Conservation (phyloP, 2,797 vertebrate genomes). For the Macrochelys suwanniensis region DNA sequence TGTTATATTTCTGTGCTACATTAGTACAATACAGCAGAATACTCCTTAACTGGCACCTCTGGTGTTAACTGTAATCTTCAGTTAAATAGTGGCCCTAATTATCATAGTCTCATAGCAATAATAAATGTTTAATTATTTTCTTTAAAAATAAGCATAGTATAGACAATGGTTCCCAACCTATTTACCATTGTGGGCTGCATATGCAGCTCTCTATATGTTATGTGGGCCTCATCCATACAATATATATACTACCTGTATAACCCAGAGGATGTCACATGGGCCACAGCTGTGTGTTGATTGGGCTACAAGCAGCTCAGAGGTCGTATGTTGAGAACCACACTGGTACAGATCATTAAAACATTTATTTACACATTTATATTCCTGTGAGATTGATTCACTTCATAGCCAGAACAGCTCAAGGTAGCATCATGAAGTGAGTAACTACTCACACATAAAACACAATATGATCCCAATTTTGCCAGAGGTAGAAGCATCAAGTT, state of each 20-base stretch:
- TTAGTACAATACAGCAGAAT: background rate
- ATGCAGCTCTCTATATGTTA: too few species aligned
- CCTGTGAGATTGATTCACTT: background rate
- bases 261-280: too few species aligned
- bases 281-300: too few species aligned
- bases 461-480: background rate
- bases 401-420: background rate
- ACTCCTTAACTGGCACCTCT: background rate
- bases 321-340: too few species aligned
- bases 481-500: background rate
- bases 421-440: background rate
- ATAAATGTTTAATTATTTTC: background rate
- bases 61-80: background rate
- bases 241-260: too few species aligned
- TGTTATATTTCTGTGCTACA: background rate
- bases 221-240: too few species aligned
- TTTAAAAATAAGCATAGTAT: background rate
- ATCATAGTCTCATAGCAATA: background rate
- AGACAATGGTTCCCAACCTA: background rate
- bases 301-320: too few species aligned
- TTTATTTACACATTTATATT: background rate
- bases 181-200: too few species aligned
- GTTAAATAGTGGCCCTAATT: background rate
- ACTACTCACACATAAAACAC: background rate
- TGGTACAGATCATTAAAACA: accelerated